Conservation (phyloP, 2,888 invertebrate species). For the Dendrolimus houi region DNA sequence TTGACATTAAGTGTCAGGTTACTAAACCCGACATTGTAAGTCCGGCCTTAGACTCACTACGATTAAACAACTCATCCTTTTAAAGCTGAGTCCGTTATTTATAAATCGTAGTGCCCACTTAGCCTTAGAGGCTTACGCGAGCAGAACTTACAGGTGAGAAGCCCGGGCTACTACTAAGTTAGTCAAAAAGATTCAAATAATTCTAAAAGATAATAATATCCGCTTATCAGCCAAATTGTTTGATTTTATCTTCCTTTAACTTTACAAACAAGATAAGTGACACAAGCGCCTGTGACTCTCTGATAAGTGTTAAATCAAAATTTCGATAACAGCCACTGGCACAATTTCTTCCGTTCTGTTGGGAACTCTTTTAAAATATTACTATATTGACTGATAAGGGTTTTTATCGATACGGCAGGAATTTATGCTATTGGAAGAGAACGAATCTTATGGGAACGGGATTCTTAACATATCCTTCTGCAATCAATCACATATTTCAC, state of each 20-base stretch:
- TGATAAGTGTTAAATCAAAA: constrained; percentile 56
- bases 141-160: no score
- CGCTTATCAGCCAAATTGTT: constrained; percentile 37
- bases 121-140: no score
- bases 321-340: constrained; percentile 59
- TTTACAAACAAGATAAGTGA: constrained; percentile 60
- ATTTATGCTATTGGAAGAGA: not conserved
- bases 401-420: not conserved
- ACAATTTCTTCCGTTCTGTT: constrained; percentile 33
- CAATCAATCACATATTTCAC: not conserved
- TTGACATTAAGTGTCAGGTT: not conserved
- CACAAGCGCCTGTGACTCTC: constrained; percentile 42
- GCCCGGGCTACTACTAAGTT: not conserved
- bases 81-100: no score
- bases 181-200: constrained; percentile 16
- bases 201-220: constrained; percentile 35
- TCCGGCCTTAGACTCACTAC: no score
- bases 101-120: no score
- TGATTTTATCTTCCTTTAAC: constrained; percentile 54
- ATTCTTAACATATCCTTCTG: not conserved
- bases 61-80: no score
- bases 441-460: not conserved
- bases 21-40: not conserved
- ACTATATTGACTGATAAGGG: not conserved
- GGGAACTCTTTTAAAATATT: not conserved